phyloP scores from a whole-genome alignment of 2,888 invertebrate species.

The Ophioninae sp. region DNA sequence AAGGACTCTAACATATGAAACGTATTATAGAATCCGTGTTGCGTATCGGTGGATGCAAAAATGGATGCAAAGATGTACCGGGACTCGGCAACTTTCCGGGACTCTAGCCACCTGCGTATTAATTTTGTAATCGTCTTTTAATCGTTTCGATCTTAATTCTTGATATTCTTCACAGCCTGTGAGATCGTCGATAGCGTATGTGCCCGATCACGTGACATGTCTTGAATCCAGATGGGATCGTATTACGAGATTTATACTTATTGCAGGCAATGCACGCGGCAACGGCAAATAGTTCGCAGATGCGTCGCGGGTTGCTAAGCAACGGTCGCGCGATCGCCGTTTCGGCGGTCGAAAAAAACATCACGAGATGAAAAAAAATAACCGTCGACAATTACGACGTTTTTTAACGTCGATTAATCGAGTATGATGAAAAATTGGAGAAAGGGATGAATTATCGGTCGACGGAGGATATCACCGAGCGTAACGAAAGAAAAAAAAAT shows the following conservation, averaged over 20 bases:
- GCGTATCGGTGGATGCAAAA: too few relatives aligned
- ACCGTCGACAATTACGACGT: background rate
- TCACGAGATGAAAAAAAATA: background rate
- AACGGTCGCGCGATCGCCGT: background rate
- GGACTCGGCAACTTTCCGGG: too few relatives aligned
- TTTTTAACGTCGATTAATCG: background rate
- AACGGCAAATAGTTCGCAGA: background rate
- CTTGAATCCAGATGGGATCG: background rate
- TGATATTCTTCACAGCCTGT: too few relatives aligned
- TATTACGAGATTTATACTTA: too few relatives aligned
- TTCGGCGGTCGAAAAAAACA: background rate
- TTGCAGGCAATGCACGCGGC: background rate
- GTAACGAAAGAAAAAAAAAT: background rate
- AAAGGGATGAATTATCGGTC: too few relatives aligned
- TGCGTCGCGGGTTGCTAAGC: background rate
- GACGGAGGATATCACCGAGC: background rate
- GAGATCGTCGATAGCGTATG: background rate
- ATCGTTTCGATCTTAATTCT: too few relatives aligned
- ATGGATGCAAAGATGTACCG: too few relatives aligned
- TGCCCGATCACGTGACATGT: conserved; percentile 1
- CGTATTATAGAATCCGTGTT: too few relatives aligned
- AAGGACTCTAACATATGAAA: background rate
- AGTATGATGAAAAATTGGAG: background rate
- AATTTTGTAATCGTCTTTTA: too few relatives aligned
- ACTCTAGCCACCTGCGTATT: too few relatives aligned